Conservation (phyloP, 2,888 invertebrate genomes). For the Standfussiana lucernea region DNA sequence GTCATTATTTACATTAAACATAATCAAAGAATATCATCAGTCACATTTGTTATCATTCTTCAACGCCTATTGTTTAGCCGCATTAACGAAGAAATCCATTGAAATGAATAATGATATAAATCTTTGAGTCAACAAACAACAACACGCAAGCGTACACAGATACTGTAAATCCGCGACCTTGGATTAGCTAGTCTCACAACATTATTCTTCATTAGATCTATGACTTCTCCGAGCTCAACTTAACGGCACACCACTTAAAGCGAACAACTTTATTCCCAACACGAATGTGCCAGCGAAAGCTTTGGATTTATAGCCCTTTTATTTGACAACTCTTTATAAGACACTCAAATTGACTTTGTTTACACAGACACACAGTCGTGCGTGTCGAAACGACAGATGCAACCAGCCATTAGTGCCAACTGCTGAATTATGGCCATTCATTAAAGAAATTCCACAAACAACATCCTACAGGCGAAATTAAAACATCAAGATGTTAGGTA, state of each 20-base stretch:
- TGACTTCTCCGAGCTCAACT: slow-evolving; percentile 55
- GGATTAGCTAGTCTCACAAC: slow-evolving; percentile 45
- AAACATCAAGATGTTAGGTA: neutral
- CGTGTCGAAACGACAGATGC: slow-evolving; percentile 47
- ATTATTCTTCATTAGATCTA: slow-evolving; percentile 67
- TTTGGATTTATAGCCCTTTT: slow-evolving; percentile 66
- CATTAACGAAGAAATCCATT: neutral
- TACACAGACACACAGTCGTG: slow-evolving; percentile 38
- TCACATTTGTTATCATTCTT: slow-evolving; percentile 16
- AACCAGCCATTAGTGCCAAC: slow-evolving; percentile 27
- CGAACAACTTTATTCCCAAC: slow-evolving; percentile 63
- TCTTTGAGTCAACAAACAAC: slow-evolving; percentile 19
- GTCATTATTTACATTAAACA: slow-evolving; percentile 7
- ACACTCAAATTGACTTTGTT: slow-evolving; percentile 60
- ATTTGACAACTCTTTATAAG: slow-evolving; percentile 68
- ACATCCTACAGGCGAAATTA: neutral
- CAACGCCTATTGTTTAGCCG: neutral
- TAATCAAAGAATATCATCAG: neutral
- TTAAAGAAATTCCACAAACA: slow-evolving; percentile 23
- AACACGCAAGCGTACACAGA: slow-evolving; percentile 13
- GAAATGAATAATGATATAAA: slow-evolving; percentile 8
- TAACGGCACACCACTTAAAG: slow-evolving; percentile 65
- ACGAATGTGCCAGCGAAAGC: slow-evolving; percentile 60
- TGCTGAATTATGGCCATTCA: slow-evolving; percentile 21
- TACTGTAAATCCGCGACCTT: slow-evolving; percentile 40